These are phyloP conservation scores for Zaprionus lachaisei DNA, from an alignment of 1,140 invertebrate genomes.

Conservation along the genomic window DNA sequence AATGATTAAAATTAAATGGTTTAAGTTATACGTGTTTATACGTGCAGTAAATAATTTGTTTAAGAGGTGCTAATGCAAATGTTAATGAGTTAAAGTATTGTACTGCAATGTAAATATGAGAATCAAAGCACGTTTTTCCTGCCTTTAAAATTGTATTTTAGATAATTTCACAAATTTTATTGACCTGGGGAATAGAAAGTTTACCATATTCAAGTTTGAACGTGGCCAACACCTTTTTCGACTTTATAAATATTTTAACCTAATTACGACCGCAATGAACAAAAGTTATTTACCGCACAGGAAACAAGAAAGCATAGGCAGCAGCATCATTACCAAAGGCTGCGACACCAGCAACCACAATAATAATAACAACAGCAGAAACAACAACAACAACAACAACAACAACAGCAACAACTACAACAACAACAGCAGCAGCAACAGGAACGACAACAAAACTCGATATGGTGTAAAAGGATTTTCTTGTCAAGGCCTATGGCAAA, in stretches of 20 bases:
- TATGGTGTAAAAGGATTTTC: slow-evolving; percentile 77
- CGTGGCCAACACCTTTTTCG: slow-evolving; percentile 12
- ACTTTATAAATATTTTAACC: slow-evolving; percentile 61
- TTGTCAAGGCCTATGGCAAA: slow-evolving; percentile 61
- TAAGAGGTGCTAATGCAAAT: no score
- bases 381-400: slow-evolving; percentile 25
- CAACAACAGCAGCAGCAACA: slow-evolving; percentile 27
- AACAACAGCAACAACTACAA: slow-evolving; percentile 26
- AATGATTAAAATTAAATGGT: no score
- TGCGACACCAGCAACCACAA: slow-evolving; percentile 21
- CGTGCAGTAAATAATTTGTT: no score
- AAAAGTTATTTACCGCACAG: slow-evolving; percentile 46
- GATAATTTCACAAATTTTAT: slow-evolving; percentile 3
- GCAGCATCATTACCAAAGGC: slow-evolving; percentile 27
- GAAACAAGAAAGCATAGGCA: slow-evolving; percentile 28
- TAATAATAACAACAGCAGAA: slow-evolving; percentile 14
- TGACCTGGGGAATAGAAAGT: slow-evolving; percentile 13
- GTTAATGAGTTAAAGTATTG: no score
- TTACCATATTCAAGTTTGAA: slow-evolving; percentile 10
- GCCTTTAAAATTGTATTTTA: not conserved
- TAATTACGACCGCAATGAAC: slow-evolving; percentile 54
- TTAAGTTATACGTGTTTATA: no score
- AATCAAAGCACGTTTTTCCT: not conserved
- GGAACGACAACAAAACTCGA: slow-evolving; percentile 62
- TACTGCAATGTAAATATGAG: no score